Conservation (phyloP, 1,140 invertebrate species). For the Penaeus japonicus region DNA sequence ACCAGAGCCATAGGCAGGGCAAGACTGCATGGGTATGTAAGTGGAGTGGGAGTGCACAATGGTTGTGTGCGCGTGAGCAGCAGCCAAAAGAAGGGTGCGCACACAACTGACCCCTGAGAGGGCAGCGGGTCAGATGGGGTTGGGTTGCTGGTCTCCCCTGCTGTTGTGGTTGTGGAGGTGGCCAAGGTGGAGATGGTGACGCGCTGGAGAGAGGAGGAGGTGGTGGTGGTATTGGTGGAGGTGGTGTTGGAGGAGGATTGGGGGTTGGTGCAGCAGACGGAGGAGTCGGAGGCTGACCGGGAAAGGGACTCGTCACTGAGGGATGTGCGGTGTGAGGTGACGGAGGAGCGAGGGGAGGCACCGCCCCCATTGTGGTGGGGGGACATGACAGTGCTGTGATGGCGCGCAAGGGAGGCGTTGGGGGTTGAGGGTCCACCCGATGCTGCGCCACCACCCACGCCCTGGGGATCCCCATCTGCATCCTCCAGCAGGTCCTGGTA, state of each 20-base stretch:
- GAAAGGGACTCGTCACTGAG: conserved; percentile 85
- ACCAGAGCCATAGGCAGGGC: too few species aligned
- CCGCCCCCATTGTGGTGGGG: conserved; percentile 48
- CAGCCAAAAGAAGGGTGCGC: conserved; percentile 17
- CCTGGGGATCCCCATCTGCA: conserved; percentile 17
- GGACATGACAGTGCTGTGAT: conserved; percentile 43
- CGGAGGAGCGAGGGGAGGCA: conserved; percentile 56
- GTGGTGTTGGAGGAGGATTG: conserved; percentile 49
- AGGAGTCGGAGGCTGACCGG: conserved; percentile 86
- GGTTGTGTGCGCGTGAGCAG: too few species aligned
- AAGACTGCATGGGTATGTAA: too few species aligned
- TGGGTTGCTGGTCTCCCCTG: conserved; percentile 44
- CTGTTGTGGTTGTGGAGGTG: conserved; percentile 32
- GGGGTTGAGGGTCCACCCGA: conserved; percentile 56
- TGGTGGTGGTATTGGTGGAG: conserved; percentile 53
- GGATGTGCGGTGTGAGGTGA: conserved; percentile 64
- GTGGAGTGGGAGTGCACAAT: too few species aligned
- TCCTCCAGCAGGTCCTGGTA: conserved; percentile 63
- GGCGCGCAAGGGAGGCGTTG: conserved; percentile 52
- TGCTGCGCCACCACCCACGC: conserved; percentile 22
- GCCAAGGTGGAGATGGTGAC: conserved; percentile 61
- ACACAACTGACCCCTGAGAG: conserved; percentile 72
- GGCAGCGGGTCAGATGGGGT: conserved; percentile 76
- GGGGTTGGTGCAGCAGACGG: conserved; percentile 69
- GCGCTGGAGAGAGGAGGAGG: conserved; percentile 66